phyloP scores from a whole-genome alignment of 2,797 vertebrate genomes.

The Arnoldichthys spilopterus region DNA sequence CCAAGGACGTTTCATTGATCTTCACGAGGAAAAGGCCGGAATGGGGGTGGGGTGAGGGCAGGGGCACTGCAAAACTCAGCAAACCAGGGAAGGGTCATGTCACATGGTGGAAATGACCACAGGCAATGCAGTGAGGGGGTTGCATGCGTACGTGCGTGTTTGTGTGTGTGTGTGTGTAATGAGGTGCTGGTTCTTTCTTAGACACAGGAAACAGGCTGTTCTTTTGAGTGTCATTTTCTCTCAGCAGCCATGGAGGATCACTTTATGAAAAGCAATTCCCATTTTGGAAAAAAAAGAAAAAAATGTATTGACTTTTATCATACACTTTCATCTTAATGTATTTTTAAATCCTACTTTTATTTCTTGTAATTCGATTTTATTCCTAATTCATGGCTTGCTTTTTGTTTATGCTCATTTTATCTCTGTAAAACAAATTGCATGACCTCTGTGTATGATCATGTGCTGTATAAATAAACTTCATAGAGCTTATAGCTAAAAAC shows the following conservation, averaged over 20 bases:
- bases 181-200: conserved; percentile 37
- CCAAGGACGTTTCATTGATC: conserved; percentile 63
- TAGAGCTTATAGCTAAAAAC: too few relatives aligned
- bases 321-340: too few relatives aligned
- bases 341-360: too few relatives aligned
- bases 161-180: conserved; percentile 32
- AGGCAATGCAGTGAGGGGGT: conserved; percentile 48
- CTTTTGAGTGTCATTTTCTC: conserved; percentile 33
- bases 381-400: too few relatives aligned
- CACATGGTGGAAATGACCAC: conserved; percentile 59
- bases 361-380: too few relatives aligned
- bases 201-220: conserved; percentile 41
- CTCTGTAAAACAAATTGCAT: too few relatives aligned
- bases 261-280: background rate
- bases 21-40: conserved; percentile 49
- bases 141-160: conserved; percentile 14
- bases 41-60: conserved; percentile 47
- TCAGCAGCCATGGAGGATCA: conserved; percentile 8
- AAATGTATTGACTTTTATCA: too few relatives aligned
- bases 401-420: too few relatives aligned
- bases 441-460: too few relatives aligned
- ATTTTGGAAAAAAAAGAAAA: background rate
- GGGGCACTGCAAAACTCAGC: conserved; percentile 46
- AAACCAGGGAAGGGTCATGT: conserved; percentile 57
- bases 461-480: too few relatives aligned